A percentile compares a stretch with the other conserved stretches of the same genome.
Conservation (phyloP, 2,797 vertebrate genomes). For the Ctenochaetus hawaiiensis region DNA sequence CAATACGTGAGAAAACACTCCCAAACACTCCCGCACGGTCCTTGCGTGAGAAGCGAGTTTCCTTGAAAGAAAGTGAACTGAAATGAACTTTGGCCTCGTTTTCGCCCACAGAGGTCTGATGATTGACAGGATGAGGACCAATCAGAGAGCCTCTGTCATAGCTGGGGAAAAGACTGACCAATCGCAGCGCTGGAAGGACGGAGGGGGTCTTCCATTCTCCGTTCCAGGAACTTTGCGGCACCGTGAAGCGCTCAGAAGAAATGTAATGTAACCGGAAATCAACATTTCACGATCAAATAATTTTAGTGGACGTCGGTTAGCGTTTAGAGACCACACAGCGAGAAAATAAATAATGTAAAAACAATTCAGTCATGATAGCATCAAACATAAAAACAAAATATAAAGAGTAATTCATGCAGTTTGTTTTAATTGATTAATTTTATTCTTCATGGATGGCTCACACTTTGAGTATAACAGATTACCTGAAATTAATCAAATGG, state of each 20-base stretch:
- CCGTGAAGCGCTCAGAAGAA: neutral
- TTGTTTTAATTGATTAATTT: too few relatives aligned
- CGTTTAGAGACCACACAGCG: too few relatives aligned
- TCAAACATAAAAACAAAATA: too few relatives aligned
- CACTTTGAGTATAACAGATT: too few relatives aligned
- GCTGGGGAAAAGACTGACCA: constrained; percentile 20
- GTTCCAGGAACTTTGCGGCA: neutral
- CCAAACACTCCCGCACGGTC: fast-evolving
- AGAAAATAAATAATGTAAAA: too few relatives aligned
- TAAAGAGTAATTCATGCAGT: too few relatives aligned
- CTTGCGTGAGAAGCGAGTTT: constrained; percentile 56
- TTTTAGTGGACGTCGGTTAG: too few relatives aligned
- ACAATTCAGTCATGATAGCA: too few relatives aligned
- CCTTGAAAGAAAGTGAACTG: constrained; percentile 55
- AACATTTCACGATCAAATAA: constrained; percentile 44
- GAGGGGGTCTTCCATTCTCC: neutral
- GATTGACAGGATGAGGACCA: constrained; percentile 43
- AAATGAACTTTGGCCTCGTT: constrained; percentile 54
- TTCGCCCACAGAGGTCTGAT: neutral
- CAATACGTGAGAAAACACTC: too few relatives aligned
- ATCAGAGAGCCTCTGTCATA: constrained; percentile 41
- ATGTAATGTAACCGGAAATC: fast-evolving
- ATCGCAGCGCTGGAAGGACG: constrained; percentile 28
- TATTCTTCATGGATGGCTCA: too few relatives aligned
- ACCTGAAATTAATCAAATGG: too few relatives aligned